Conservation (phyloP, 1,140 invertebrate genomes). For the Epicauta chinensis region DNA sequence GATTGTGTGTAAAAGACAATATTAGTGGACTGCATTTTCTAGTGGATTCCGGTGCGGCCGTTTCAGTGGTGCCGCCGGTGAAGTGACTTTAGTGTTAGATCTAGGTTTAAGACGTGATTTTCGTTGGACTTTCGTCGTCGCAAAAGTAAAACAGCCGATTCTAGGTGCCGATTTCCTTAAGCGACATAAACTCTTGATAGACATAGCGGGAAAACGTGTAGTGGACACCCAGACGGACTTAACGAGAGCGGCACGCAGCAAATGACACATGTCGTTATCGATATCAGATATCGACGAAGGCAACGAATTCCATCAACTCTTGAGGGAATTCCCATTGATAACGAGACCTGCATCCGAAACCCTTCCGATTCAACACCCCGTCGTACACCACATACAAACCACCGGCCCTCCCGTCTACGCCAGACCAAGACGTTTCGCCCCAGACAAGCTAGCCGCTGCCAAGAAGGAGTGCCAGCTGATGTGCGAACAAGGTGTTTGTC, state of each 20-base stretch:
- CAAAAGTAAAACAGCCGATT: slow-evolving; percentile 35
- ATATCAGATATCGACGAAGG: background rate
- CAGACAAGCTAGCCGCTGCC: slow-evolving; percentile 32
- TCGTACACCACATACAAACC: slow-evolving; percentile 31
- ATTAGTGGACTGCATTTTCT: too few species aligned
- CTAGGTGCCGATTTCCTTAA: slow-evolving; percentile 41
- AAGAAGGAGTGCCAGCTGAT: slow-evolving; percentile 35
- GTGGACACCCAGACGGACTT: too few species aligned
- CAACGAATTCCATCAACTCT: background rate
- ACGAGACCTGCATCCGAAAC: background rate
- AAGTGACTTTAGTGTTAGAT: background rate
- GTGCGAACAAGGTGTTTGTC: slow-evolving; percentile 35
- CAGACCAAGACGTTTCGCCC: slow-evolving; percentile 37
- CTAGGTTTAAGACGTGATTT: slow-evolving; percentile 28
- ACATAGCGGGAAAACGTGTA: too few species aligned
- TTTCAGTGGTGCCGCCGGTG: background rate
- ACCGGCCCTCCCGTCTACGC: slow-evolving; percentile 38
- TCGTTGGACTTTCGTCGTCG: slow-evolving; percentile 37
- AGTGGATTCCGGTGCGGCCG: background rate
- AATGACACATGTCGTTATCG: too few species aligned
- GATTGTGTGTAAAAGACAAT: too few species aligned
- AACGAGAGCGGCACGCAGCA: too few species aligned
- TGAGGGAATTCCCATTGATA: background rate
- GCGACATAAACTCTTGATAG: background rate
- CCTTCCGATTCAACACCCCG: background rate